Evolutionary conservation across 2,888 invertebrate genomes (phyloP), one percentile per base, ranked within the genome.

Genomic region (Dynastes maya): DNA sequence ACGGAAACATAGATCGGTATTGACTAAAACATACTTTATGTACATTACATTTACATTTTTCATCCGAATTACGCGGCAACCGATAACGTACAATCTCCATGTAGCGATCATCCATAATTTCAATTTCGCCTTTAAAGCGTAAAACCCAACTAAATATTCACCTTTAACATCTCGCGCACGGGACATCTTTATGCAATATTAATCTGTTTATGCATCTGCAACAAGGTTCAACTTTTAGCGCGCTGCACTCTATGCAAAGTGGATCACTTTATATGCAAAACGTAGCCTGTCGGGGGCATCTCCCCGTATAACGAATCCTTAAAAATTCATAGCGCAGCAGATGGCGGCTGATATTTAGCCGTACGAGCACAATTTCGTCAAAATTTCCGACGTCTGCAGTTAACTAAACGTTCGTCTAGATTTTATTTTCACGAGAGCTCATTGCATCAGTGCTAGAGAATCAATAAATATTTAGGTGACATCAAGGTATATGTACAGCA

Each of bases 201-300:
- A 74, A 74, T 74, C 45, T 58, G 61, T 74, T 74, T 74, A 74
- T 74, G 72, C 63, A 74, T 61, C 45, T 74, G 72, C 63, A 61
- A 74, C 49, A 63, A 74, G 61, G 72, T 45, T 29, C 61, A 13
- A 40, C 29, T n/a, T 72, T 74, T 74, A 61, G 45, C 11, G 61
- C 11, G 13, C 45, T 27, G 61, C 72, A 61, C 37, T 61, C 61
- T 61, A 63, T 74, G 61, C 72, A 74, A 74, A 74, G 45, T 22
- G 61, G 27, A 37, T 49, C 72, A 58, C 63, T 74, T 74, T 74
- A 22, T 61, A 74, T 74, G 72, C 45, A 68, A 68, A 68, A 27
- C 27, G 68, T 29, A 27, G 51, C 9, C 68, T 51, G 29, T 9
- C 29, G 49, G 68, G 67, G 29, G 5, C 11, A 29, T 51, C 51